Conservation (phyloP, 2,888 invertebrate species). For the Eupsilia transversa region DNA sequence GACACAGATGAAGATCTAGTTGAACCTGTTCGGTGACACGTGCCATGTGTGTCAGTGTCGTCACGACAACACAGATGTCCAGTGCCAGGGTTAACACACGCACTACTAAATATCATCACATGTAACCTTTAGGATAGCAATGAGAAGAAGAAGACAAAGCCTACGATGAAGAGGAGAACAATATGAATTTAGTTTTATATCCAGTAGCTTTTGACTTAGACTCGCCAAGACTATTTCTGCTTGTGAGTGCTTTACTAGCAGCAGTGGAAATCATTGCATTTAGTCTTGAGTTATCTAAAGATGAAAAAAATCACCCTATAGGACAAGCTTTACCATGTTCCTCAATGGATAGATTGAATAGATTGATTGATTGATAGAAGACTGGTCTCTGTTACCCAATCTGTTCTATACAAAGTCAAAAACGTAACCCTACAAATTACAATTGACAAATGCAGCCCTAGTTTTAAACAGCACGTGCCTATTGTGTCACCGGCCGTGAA, state of each 20-base stretch:
- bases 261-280: not conserved
- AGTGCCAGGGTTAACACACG: conserved; percentile 53
- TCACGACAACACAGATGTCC: conserved; percentile 51
- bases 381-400: not conserved
- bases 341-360: not conserved
- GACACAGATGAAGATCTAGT: conserved; percentile 62
- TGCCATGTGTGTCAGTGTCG: conserved; percentile 72
- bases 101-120: not conserved
- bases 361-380: too few species aligned
- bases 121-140: not conserved
- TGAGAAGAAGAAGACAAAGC: not conserved
- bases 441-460: conserved; percentile 36
- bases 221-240: too few species aligned
- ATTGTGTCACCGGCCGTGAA: conserved; percentile 39
- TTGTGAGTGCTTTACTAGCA: not conserved
- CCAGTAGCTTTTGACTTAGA: not conserved
- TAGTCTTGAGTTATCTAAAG: not conserved
- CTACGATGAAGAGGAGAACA: not conserved
- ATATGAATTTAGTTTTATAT: not conserved
- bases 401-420: not conserved
- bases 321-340: not conserved
- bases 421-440: conserved; percentile 29
- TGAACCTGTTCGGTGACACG: conserved; percentile 58
- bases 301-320: too few species aligned
- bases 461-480: conserved; percentile 27